Base-by-base conservation (phyloP, 2,113 vertebrate species). In the Tetrax tetrax region DNA sequence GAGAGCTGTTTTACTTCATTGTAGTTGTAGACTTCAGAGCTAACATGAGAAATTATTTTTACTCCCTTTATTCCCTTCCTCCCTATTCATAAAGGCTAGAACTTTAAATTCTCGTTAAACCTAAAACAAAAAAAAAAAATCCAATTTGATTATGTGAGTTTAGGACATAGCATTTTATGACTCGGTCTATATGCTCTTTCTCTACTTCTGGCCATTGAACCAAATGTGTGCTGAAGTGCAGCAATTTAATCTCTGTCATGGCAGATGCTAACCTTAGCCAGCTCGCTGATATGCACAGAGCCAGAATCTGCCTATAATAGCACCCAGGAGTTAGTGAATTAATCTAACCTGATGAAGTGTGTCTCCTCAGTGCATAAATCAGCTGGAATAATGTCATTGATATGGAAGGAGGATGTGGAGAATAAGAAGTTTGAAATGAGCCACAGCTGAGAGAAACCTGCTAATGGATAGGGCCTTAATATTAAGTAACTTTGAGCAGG, bases 351-450 rank as follows among this genome's bases (percentile, higher is more conserved):
- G 89, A 69, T 87, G 86, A 59, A 96, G 89, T 79, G 83, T 90
- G 89, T 69, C 83, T 93, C 69, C 81, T 96, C 87, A 87, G 86
- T 78, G 83, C 72, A 96, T 96, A 93, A 95, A 95, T 96, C 95
- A 95, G 75, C 79, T 51, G 74, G 23, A 95, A 57, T 84, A 51
- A 74, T 70, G 77, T 66, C 92, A 50, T 33, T 93, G 94, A 95
- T 95, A 33, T 17, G 63, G 54, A 82, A 82, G 91, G 89, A 96
- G 91, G 92, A 59, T 79, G 83, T 87, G 57, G 45, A 93, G 63
- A 45, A 90, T 75, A 47, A 87, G 29, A 71, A 87, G n/a, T 83
- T 43, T 63, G 54, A 93, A 90, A 91, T 61, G 68, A 94, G 90
- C 69, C 77, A 91, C 86, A 92, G 92, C 53, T 93, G 89, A 78